Evolutionary conservation across 2,888 invertebrate species (phyloP).

Genomic region (Nematopogon swammerdamellus): DNA sequence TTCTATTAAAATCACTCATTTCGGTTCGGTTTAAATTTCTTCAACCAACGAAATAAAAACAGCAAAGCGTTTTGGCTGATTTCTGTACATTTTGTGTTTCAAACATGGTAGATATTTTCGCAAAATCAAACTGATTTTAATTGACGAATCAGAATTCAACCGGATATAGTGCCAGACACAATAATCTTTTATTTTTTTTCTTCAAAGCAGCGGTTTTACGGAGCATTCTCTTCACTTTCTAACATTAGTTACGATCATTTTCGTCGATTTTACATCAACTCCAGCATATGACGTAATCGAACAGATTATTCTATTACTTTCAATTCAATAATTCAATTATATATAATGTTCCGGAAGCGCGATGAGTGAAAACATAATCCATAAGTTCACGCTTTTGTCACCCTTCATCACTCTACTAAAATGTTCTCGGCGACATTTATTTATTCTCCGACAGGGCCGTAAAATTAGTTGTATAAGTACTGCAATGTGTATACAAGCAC

Average conservation of each 20-base stretch:
- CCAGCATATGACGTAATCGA: not conserved
- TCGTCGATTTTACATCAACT: not conserved
- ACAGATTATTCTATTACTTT: not conserved
- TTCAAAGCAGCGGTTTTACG: not conserved
- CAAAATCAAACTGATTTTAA: too few species aligned
- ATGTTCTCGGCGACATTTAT: not conserved
- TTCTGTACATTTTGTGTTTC: too few species aligned
- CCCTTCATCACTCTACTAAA: not conserved
- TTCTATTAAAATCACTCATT: too few species aligned
- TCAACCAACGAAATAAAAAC: too few species aligned
- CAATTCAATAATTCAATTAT: too few species aligned
- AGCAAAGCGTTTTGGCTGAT: too few species aligned
- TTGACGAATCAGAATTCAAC: too few species aligned
- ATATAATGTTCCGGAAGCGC: too few species aligned
- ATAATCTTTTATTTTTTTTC: not conserved
- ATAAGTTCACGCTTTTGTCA: not conserved
- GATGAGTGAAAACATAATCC: not conserved
- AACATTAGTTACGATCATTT: not conserved
- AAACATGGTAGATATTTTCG: too few species aligned
- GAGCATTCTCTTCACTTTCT: not conserved
- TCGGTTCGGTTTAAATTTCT: too few species aligned
- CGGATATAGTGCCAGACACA: too few species aligned
- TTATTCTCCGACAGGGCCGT: not conserved
- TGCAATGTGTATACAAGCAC: not conserved
- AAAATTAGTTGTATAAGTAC: not conserved